phyloP scores from a whole-genome alignment of 2,888 invertebrate genomes.

The Diplolepis rosae region DNA sequence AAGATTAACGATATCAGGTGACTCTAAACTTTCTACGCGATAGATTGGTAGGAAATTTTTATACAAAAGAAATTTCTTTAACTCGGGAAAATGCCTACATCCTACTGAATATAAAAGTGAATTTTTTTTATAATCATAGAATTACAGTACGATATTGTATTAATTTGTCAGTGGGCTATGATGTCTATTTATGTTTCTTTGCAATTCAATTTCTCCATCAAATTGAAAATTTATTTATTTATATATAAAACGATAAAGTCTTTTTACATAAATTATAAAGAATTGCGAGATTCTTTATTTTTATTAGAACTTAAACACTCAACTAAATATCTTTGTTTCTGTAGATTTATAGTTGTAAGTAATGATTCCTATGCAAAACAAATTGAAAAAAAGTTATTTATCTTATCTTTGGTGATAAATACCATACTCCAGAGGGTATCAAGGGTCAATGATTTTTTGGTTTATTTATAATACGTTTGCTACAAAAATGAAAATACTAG shows the following conservation, averaged over 20 bases:
- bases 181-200: neutral
- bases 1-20: neutral
- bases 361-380: neutral
- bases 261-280: no score
- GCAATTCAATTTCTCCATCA: neutral
- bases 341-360: neutral
- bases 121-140: no score
- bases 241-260: neutral
- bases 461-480: neutral
- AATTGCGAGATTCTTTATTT: no score
- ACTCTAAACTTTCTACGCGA: neutral
- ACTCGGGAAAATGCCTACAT: neutral
- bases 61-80: neutral
- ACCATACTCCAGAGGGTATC: neutral
- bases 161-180: no score
- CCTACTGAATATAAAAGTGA: no score
- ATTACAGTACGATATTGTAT: no score
- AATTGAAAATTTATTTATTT: neutral
- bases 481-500: neutral
- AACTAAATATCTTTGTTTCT: neutral
- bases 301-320: neutral
- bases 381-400: neutral
- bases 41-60: neutral
- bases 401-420: neutral
- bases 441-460: neutral